Conservation (phyloP, 1,140 invertebrate genomes). For the Wasmannia auropunctata region DNA sequence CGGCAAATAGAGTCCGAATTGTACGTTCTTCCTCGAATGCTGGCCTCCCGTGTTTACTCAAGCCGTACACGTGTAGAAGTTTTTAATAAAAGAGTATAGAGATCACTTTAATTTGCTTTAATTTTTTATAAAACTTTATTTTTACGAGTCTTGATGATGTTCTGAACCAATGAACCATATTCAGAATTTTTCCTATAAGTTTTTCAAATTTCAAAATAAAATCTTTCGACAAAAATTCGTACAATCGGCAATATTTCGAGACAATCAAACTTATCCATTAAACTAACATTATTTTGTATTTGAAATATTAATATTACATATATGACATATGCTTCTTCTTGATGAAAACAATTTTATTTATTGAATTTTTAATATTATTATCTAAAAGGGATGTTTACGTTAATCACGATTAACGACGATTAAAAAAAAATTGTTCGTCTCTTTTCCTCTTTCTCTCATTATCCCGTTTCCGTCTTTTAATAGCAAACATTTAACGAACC, state of each 20-base stretch:
- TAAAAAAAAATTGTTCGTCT: background rate
- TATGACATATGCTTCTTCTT: background rate
- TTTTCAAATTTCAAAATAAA: background rate
- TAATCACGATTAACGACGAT: background rate
- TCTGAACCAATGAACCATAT: background rate
- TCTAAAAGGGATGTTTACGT: background rate
- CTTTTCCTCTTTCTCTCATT: background rate
- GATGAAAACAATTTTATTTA: background rate
- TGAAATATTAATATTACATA: background rate
- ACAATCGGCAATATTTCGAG: background rate
- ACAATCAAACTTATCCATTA: background rate
- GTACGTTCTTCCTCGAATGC: background rate
- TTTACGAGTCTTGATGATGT: background rate
- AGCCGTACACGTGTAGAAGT: background rate
- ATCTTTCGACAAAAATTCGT: background rate
- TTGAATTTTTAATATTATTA: background rate
- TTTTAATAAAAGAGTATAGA: background rate
- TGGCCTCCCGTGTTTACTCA: background rate
- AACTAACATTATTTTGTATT: background rate
- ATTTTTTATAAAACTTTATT: background rate
- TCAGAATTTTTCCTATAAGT: no score
- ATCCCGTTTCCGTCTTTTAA: background rate
- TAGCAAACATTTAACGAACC: constrained; percentile 28
- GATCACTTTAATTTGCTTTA: background rate
- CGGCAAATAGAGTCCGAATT: constrained; percentile 47